phyloP scores from a whole-genome alignment of 2,113 vertebrate species.

The Microtus ochrogaster region DNA sequence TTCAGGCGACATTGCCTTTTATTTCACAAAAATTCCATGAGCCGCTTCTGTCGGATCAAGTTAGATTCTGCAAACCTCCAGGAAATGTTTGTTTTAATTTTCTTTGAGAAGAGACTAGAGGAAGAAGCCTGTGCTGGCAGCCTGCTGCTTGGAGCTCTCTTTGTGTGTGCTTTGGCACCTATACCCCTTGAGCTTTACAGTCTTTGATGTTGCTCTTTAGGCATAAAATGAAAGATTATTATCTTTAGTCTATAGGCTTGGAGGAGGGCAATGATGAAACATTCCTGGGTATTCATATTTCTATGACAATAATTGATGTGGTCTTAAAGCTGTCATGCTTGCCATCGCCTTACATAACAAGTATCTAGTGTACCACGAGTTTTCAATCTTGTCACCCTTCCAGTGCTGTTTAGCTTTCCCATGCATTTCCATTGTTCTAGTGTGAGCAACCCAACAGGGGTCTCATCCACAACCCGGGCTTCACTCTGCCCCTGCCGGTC shows the following conservation, averaged over 20 bases:
- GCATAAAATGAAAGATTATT: conserved; percentile 72
- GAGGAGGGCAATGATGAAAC: conserved; percentile 47
- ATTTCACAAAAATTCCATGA: conserved; percentile 32
- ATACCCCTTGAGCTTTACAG: conserved; percentile 38
- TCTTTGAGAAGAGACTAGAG: conserved; percentile 52
- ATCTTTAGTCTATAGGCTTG: conserved; percentile 57
- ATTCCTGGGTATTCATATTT: conserved; percentile 55
- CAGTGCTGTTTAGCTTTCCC: background rate
- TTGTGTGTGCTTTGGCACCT: conserved; percentile 51
- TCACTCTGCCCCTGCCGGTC: background rate
- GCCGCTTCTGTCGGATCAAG: conserved; percentile 31
- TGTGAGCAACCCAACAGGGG: background rate
- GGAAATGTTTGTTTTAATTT: conserved; percentile 71
- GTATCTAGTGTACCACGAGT: background rate
- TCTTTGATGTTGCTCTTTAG: conserved; percentile 72
- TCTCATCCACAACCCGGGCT: background rate
- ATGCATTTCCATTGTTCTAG: background rate
- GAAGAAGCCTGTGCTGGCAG: conserved; percentile 57
- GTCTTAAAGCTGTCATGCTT: conserved; percentile 26
- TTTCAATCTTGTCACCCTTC: conserved; percentile 7
- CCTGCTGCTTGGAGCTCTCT: conserved; percentile 67
- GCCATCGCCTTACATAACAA: background rate
- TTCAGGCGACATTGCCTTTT: conserved; percentile 46
- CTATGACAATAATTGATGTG: conserved; percentile 38
- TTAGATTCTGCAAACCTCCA: conserved; percentile 52